Evolutionary conservation across 1,140 invertebrate species (phyloP).

Genomic region (Neodiprion virginianus): DNA sequence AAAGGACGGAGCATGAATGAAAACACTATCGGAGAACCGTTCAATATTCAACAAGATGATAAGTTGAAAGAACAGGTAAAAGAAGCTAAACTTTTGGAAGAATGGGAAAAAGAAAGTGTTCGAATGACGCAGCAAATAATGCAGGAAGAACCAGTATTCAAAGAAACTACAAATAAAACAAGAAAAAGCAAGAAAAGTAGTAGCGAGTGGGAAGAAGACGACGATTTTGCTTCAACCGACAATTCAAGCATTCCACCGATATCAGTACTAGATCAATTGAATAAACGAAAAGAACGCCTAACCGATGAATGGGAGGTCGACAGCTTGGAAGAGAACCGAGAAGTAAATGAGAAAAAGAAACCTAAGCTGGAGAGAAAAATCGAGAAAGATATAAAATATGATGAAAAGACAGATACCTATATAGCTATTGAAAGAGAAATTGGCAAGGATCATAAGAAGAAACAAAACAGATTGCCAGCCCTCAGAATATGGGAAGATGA

Average conservation of each 20-base stretch:
- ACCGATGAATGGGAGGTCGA: constrained; percentile 59
- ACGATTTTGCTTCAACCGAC: constrained; percentile 26
- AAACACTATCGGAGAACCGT: background rate
- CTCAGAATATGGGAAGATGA: constrained; percentile 60
- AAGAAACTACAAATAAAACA: background rate
- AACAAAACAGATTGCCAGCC: constrained; percentile 41
- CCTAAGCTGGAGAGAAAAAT: constrained; percentile 36
- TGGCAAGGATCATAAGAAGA: constrained; percentile 45
- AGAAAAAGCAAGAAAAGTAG: background rate
- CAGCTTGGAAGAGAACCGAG: constrained; percentile 49
- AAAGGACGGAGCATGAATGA: background rate
- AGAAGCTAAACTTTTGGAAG: constrained; percentile 14
- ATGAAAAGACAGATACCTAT: constrained; percentile 54
- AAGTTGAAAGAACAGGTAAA: constrained; percentile 29
- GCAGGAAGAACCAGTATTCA: background rate
- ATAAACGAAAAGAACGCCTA: constrained; percentile 39
- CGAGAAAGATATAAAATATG: constrained; percentile 52
- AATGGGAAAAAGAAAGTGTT: constrained; percentile 7
- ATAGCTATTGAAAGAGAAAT: constrained; percentile 51
- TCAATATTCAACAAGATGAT: constrained; percentile 7
- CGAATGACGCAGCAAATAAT: background rate
- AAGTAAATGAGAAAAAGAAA: constrained; percentile 23
- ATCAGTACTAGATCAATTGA: constrained; percentile 50
- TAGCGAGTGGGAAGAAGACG: background rate
- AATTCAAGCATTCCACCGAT: constrained; percentile 49